A percentile compares a stretch with the other conserved stretches of the same genome.
Evolutionary conservation across 1,140 invertebrate genomes (phyloP).

Genomic region (Bombyx mori): DNA sequence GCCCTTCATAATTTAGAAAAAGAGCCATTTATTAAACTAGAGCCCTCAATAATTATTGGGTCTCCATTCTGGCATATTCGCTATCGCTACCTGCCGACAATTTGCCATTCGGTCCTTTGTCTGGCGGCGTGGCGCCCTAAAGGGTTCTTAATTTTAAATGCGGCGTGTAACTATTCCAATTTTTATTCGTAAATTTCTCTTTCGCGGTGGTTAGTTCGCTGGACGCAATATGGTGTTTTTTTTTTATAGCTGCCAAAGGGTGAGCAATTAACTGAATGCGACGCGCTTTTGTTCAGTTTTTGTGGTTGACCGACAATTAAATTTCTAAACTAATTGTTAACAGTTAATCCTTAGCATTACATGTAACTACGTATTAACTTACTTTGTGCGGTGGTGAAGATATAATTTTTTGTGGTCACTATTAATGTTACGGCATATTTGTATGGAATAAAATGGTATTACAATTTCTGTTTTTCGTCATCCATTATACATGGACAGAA

Average conservation of each 20-base stretch:
- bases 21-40: slow-evolving; percentile 66
- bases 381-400: too few relatives aligned
- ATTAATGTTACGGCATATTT: too few relatives aligned
- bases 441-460: too few relatives aligned
- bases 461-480: too few relatives aligned
- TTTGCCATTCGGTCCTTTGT: slow-evolving; percentile 67
- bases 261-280: slow-evolving; percentile 61
- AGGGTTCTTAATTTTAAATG: slow-evolving; percentile 71
- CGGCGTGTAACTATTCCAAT: slow-evolving; percentile 64
- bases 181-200: slow-evolving; percentile 69
- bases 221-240: slow-evolving; percentile 67
- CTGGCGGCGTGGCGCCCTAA: slow-evolving; percentile 69
- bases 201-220: slow-evolving; percentile 64
- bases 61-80: slow-evolving; percentile 59
- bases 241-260: slow-evolving; percentile 48
- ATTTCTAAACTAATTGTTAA: slow-evolving; percentile 10
- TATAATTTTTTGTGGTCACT: too few relatives aligned
- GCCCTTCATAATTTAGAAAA: slow-evolving; percentile 64
- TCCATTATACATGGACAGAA: too few relatives aligned
- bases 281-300: slow-evolving; percentile 45
- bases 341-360: background rate
- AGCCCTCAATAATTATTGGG: slow-evolving; percentile 64
- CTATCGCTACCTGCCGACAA: slow-evolving; percentile 69
- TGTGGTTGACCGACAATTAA: slow-evolving; percentile 40
- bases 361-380: background rate